Evolutionary conservation across 37 sponge, comb jelly and placozoan species (phyloP), one percentile per base, ranked within the genome.

Genomic region (Cladorhizidae sp.): DNA sequence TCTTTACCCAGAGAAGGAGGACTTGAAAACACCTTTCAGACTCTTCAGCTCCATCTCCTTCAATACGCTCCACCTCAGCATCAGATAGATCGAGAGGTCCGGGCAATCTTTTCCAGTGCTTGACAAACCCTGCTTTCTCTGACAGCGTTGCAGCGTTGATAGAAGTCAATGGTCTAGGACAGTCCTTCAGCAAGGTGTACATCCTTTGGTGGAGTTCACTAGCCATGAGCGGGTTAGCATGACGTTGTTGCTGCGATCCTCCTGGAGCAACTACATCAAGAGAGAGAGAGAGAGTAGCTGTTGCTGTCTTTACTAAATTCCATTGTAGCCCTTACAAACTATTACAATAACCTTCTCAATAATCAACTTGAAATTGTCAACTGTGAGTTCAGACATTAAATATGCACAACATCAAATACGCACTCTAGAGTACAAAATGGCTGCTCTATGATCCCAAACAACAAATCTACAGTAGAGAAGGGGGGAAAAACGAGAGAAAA

Each of bases 1-100:
- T 40, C 18, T 35, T 38, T 58, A n/a, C 31, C 83, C 76, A 83
- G 11, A 3, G 1, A 20, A 0, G 51, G 40, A 87, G 61, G 75
- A 87, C 74, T 51, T 80, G 75, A 28, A 36, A 41, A 51, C 87
- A 87, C 38, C 36, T 73, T 32, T 87, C 87, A 3, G 29, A n/a
- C 21, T 64, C 67, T 18, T 79, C 80, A 65, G 23, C 67, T 12
- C 28, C 57, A 3, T 54, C 85, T 70, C 0, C 57, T 35, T 55
- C 58, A 54, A 80, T 79, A 12, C 65, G 67, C 41, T 72, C 80
- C 18, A 86, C 28, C 23, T 86, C 74, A 39, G 73, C 73, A 0
- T 49, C 64, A 21, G 75, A 38, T 26, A 86, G 73, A 11, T 42
- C 63, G 29, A 79, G 65, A 2, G 61, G 41, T 1, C 15, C 9